Evolutionary conservation across 2,797 vertebrate genomes (phyloP).

Genomic region (Delichon dasypus): DNA sequence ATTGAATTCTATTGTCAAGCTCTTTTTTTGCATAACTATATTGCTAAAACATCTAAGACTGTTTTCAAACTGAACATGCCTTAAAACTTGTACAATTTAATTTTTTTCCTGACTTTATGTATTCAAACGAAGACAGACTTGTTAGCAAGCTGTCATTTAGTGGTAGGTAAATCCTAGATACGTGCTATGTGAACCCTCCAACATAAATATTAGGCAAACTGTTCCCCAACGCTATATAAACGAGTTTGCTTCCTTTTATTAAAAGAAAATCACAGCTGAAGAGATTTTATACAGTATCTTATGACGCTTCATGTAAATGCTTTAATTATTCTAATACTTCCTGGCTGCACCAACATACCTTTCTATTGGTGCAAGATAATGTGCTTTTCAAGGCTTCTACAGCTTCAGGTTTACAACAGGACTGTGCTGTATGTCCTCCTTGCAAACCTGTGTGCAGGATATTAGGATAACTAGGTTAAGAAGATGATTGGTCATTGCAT

Average conservation of each 20-base stretch:
- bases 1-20: not conserved
- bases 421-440: not conserved
- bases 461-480: not conserved
- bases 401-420: not conserved
- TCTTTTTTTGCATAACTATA: not conserved
- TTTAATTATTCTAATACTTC: not conserved
- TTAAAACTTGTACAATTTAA: not conserved
- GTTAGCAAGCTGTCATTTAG: slow-evolving; percentile 17
- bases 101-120: not conserved
- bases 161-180: not conserved
- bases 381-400: not conserved
- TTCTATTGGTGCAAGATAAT: not conserved
- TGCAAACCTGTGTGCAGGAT: not conserved
- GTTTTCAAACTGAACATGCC: slow-evolving; percentile 12
- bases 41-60: slow-evolving; percentile 4
- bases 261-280: not conserved
- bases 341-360: not conserved
- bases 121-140: slow-evolving; percentile 27
- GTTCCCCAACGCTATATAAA: not conserved
- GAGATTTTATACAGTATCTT: not conserved
- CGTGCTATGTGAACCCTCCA: not conserved
- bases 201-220: not conserved
- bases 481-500: too few species aligned
- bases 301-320: not conserved
- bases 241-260: not conserved